These are phyloP conservation scores for Gryllus longicercus DNA, from an alignment of 2,888 invertebrate species.

Conservation along the genomic window DNA sequence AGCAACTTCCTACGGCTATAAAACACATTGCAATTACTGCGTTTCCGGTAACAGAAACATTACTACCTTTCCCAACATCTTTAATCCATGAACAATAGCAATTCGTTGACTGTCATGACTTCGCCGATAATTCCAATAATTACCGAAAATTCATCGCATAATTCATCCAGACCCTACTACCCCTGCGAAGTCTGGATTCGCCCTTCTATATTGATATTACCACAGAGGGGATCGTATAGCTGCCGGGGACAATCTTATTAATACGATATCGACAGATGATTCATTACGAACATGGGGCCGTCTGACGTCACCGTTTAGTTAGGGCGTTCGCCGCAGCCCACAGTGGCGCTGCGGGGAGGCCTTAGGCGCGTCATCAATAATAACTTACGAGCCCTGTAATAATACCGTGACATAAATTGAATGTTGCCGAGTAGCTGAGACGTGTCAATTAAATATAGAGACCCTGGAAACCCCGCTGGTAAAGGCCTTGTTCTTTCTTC, in stretches of 20 bases:
- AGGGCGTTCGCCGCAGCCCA: constrained; percentile 11
- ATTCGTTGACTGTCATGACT: too few relatives aligned
- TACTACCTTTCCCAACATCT: too few relatives aligned
- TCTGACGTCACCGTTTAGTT: constrained; percentile 30
- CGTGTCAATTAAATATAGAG: constrained; percentile 34
- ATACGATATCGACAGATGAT: constrained; percentile 30
- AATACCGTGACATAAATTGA: constrained; percentile 31
- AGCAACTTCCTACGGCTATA: too few relatives aligned
- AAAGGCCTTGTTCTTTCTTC: not conserved
- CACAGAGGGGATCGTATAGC: not conserved
- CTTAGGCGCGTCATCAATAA: constrained; percentile 30
- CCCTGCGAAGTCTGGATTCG: too few relatives aligned
- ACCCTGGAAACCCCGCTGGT: not conserved
- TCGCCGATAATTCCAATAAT: too few relatives aligned
- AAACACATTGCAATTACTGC: too few relatives aligned
- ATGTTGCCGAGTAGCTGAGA: constrained; percentile 27
- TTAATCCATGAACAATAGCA: too few relatives aligned
- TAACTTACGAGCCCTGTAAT: constrained; percentile 22
- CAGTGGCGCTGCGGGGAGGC: constrained; percentile 30
- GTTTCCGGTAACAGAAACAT: too few relatives aligned
- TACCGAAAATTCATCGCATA: too few relatives aligned
- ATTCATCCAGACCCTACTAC: too few relatives aligned
- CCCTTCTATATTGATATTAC: too few relatives aligned
- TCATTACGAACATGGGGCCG: constrained; percentile 30
- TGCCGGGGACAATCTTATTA: not conserved